Percentiles rank a stretch among this genome's conserved stretches.
These are phyloP conservation scores for Aurelia sp. DNA, from an alignment of 30 jellyfish, hydroid and myxozoan genomes.

Conservation along the genomic window DNA sequence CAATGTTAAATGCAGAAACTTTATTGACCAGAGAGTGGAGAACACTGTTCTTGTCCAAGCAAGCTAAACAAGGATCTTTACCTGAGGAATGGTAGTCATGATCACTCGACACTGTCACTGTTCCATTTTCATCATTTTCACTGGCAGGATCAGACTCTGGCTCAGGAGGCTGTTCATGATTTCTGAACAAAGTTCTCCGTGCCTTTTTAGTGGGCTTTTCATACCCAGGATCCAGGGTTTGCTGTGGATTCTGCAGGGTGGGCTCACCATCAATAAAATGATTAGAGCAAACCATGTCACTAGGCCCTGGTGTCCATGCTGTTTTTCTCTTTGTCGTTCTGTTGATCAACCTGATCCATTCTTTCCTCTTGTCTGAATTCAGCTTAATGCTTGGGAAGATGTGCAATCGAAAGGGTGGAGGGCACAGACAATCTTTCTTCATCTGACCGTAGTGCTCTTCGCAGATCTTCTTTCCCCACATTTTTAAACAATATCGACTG, in stretches of 20 bases:
- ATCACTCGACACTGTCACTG: too few relatives aligned
- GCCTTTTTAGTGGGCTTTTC: constrained; percentile 37
- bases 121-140: too few relatives aligned
- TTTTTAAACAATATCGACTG: too few relatives aligned
- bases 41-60: too few relatives aligned
- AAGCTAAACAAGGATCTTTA: too few relatives aligned
- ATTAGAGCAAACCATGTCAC: constrained; percentile 53
- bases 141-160: too few relatives aligned
- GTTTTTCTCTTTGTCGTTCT: constrained; percentile 15
- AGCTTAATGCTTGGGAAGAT: constrained; percentile 43
- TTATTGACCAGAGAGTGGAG: too few relatives aligned
- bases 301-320: constrained; percentile 57
- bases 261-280: constrained; percentile 52
- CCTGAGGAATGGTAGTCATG: too few relatives aligned
- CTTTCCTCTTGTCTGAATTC: constrained; percentile 28
- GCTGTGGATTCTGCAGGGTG: constrained; percentile 44
- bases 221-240: constrained; percentile 35
- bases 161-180: background rate
- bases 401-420: constrained; percentile 36
- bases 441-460: too few relatives aligned
- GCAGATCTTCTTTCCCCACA: too few relatives aligned
- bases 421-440: constrained; percentile 16
- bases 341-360: constrained; percentile 37
- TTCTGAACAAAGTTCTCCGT: constrained; percentile 13
- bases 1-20: too few relatives aligned